These are phyloP conservation scores for Heterotis niloticus DNA, from an alignment of 2,113 vertebrate genomes.

Conservation along the genomic window DNA sequence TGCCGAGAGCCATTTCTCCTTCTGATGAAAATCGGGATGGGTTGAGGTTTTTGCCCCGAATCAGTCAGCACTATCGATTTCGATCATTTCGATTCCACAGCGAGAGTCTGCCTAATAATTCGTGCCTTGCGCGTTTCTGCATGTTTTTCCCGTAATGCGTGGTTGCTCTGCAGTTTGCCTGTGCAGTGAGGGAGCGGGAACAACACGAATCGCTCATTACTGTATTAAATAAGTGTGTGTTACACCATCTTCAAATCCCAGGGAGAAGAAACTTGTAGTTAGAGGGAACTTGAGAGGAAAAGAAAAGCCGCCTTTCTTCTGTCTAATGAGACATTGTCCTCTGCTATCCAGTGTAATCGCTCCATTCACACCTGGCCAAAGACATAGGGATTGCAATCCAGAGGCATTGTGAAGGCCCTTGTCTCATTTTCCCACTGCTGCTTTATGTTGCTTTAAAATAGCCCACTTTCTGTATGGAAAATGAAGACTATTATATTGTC, in stretches of 20 bases:
- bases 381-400: slow-evolving; percentile 6
- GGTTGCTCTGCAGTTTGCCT: background rate
- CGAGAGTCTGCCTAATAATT: background rate
- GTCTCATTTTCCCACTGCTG: background rate
- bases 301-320: background rate
- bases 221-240: background rate
- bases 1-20: background rate
- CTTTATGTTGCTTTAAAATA: slow-evolving; percentile 4
- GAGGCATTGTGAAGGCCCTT: background rate
- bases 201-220: background rate
- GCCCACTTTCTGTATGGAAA: slow-evolving; percentile 7
- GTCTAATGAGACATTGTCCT: slow-evolving; percentile 4
- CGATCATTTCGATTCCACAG: slow-evolving; percentile 9
- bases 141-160: background rate
- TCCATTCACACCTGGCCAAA: slow-evolving; percentile 11
- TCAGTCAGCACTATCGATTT: slow-evolving; percentile 12
- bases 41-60: background rate
- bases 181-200: background rate
- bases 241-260: background rate
- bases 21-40: background rate
- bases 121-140: background rate
- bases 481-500: slow-evolving; percentile 17
- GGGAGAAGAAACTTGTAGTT: background rate
- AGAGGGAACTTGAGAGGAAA: no score
- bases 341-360: background rate